A percentile compares a stretch with the other conserved stretches of the same genome.
These are phyloP conservation scores for Calliphora vicina DNA, from an alignment of 1,140 invertebrate genomes.

Conservation along the genomic window DNA sequence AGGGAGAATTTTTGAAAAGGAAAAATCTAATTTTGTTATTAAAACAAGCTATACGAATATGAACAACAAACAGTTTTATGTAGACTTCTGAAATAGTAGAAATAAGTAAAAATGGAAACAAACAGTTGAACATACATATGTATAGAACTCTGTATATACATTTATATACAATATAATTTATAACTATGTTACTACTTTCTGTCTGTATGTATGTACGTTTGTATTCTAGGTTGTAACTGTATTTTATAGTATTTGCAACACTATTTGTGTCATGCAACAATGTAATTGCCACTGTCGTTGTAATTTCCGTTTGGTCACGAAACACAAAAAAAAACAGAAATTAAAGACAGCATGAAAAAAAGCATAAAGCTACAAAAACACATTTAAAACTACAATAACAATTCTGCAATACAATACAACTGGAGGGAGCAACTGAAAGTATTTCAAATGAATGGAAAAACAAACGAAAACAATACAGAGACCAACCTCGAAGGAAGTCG, in stretches of 20 bases:
- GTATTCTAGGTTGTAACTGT: not conserved
- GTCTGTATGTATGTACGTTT: not conserved
- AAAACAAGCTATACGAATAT: conserved; percentile 12
- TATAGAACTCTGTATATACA: not conserved
- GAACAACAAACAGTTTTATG: not conserved
- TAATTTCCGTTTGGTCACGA: conserved; percentile 60
- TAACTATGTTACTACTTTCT: not conserved
- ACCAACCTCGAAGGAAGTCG: conserved; percentile 6
- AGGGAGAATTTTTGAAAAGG: not conserved
- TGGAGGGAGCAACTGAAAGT: not conserved
- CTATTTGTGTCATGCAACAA: conserved; percentile 63
- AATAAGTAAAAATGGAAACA: not conserved
- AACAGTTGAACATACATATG: not conserved
- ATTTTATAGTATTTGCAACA: conserved; percentile 46
- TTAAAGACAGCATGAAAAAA: not conserved
- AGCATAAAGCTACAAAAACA: not conserved
- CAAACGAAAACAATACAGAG: not conserved
- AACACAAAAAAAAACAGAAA: conserved; percentile 21
- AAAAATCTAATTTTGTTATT: conserved; percentile 31
- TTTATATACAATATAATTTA: not conserved
- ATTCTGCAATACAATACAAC: not conserved
- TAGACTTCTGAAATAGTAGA: not conserved
- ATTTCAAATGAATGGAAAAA: not conserved
- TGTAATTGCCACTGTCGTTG: conserved; percentile 63
- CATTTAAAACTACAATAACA: conserved; percentile 4